Percentiles rank a stretch among this genome's conserved stretches.
Evolutionary conservation across 2,888 invertebrate species (phyloP).

Genomic region (Latheticus oryzae): DNA sequence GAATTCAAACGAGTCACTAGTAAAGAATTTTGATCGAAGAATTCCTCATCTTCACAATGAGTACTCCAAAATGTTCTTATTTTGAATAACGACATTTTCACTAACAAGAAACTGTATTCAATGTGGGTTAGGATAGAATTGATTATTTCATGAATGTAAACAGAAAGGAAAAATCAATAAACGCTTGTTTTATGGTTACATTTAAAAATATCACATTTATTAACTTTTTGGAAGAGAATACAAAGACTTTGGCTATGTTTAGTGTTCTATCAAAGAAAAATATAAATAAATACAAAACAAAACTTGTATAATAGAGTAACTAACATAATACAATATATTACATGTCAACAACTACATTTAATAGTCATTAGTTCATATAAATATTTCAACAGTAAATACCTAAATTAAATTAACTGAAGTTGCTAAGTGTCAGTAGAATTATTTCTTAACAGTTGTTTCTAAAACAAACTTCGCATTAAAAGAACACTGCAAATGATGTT

Average conservation of each 20-base stretch:
- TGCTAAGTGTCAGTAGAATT: conserved; percentile 27
- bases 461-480: conserved; percentile 14
- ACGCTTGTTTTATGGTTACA: conserved; percentile 9
- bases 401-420: conserved; percentile 6
- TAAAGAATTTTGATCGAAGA: conserved; percentile 67
- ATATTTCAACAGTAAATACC: conserved; percentile 4
- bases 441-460: conserved; percentile 24
- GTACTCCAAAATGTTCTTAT: conserved; percentile 90
- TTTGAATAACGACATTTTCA: conserved; percentile 91
- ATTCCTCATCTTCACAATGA: conserved; percentile 73
- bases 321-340: conserved; percentile 6
- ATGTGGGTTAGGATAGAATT: conserved; percentile 52
- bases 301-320: conserved; percentile 15
- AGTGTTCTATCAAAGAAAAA: conserved; percentile 3
- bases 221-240: conserved; percentile 38
- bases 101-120: conserved; percentile 4
- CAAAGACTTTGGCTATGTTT: conserved; percentile 40
- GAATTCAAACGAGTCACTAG: conserved; percentile 68
- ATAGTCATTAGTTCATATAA: background rate
- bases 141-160: conserved; percentile 50
- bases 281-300: conserved; percentile 15
- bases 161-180: conserved; percentile 44
- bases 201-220: conserved; percentile 43
- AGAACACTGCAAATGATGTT: background rate
- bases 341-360: conserved; percentile 11